These are phyloP conservation scores for Dufourea novaeangliae DNA, from an alignment of 1,140 invertebrate species.

Conservation along the genomic window DNA sequence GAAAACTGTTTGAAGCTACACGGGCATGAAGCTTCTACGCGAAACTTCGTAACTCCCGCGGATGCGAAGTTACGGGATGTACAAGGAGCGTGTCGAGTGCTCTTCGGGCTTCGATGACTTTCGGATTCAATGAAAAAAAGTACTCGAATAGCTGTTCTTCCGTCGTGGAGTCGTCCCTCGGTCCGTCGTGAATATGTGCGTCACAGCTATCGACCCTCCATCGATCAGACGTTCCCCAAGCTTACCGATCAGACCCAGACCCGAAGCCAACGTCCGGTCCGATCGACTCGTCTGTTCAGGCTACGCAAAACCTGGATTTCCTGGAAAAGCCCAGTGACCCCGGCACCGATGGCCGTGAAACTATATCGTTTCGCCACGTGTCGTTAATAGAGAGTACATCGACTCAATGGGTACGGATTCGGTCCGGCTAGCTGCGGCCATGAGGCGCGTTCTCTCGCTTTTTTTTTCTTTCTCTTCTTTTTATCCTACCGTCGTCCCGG, in stretches of 20 bases:
- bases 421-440: constrained; percentile 23
- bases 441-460: constrained; percentile 34
- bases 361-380: no score
- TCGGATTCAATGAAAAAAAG: neutral
- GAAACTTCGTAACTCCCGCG: constrained; percentile 7
- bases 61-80: constrained; percentile 10
- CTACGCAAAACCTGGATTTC: no score
- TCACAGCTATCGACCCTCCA: no score
- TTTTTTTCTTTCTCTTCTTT: constrained; percentile 13
- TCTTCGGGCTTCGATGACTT: neutral
- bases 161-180: neutral
- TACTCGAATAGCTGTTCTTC: neutral
- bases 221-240: no score
- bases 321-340: no score
- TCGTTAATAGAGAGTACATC: neutral
- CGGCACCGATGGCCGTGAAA: no score
- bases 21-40: neutral
- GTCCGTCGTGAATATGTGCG: no score
- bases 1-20: neutral
- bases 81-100: neutral
- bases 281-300: no score
- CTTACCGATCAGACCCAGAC: no score
- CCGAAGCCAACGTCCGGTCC: no score
- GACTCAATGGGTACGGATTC: constrained; percentile 32
- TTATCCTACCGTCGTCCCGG: neutral